A percentile compares a stretch with the other conserved stretches of the same genome.
These are phyloP conservation scores for Magallana nippona DNA, from an alignment of 2,888 invertebrate genomes.

Conservation along the genomic window DNA sequence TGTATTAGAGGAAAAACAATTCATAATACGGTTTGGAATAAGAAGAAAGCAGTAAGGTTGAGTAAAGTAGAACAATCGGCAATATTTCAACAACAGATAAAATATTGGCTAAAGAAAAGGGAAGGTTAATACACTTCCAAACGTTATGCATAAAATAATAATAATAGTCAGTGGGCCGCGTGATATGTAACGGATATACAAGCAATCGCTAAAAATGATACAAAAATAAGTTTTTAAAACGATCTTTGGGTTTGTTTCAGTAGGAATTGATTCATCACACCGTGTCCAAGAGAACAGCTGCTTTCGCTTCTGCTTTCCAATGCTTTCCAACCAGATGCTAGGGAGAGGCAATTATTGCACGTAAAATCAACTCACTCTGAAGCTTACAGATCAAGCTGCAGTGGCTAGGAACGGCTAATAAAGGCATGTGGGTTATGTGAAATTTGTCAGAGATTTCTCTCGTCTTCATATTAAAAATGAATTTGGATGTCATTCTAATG, in stretches of 20 bases:
- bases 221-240: neutral
- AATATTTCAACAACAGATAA: too few species aligned
- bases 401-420: conserved; percentile 1
- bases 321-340: conserved; percentile 23
- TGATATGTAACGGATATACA: conserved; percentile 18
- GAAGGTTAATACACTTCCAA: neutral
- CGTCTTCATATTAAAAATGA: conserved; percentile 1
- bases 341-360: conserved; percentile 30
- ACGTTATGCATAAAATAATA: neutral
- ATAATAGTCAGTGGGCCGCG: neutral
- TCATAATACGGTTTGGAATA: too few species aligned
- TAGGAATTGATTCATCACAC: conserved; percentile 2
- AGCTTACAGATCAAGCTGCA: neutral
- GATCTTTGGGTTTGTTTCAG: conserved; percentile 9
- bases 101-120: too few species aligned
- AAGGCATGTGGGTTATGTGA: conserved; percentile 29
- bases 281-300: conserved; percentile 9
- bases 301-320: neutral
- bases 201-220: neutral
- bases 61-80: too few species aligned
- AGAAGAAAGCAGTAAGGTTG: too few species aligned
- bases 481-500: neutral
- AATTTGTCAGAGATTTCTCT: conserved; percentile 3
- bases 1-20: too few species aligned
- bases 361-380: conserved; percentile 1